Evolutionary conservation across 2,113 vertebrate genomes (phyloP), one percentile per base, ranked within the genome.

Genomic region (Beaufortia kweichowensis): DNA sequence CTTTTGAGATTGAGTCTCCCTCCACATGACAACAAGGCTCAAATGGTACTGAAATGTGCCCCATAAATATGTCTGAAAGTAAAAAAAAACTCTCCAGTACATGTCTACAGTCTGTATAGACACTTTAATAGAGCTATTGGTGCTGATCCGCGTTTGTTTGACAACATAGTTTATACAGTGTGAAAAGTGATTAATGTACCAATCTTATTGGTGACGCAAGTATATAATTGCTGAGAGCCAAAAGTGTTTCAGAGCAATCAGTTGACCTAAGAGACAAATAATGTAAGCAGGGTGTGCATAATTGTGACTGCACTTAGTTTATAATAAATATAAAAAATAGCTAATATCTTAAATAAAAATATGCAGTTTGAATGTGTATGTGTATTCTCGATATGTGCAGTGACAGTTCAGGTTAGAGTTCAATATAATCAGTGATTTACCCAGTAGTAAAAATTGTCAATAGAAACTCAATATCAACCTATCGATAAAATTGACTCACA

Each of bases 11-110:
- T 35, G 11, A 23, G 4, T 28, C 64, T 59, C 15, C 59, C 6
- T 41, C 43, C 68, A n/a, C 46, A 74, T 79, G 19, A 76, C 41
- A 76, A 62, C 26, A 67, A 57, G 24, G n/a, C 48, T 26, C 15
- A 35, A 39, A 55, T 76, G 55, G 31, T 26, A 70, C 23, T 26
- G 14, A 70, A 11, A 31, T 46, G 66, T 60, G 50, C 31, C 5
- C 19, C 28, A 69, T 55, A 55, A 24, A 70, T 56, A 21, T 61
- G 24, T 15, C 24, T 73, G 35, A 6, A 33, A 46, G 33, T 69
- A 19, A 10, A 21, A 24, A 70, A 29, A 23, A 15, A 24, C 21
- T 1, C 29, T 23, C 46, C 15, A 17, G 15, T 14, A 53, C 48
- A 53, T 6, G 17, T n/a, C 17, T 50, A n/a, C 17, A 50, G 48